Evolutionary conservation across 2,888 invertebrate genomes (phyloP).

Genomic region (Chironomus tentans): DNA sequence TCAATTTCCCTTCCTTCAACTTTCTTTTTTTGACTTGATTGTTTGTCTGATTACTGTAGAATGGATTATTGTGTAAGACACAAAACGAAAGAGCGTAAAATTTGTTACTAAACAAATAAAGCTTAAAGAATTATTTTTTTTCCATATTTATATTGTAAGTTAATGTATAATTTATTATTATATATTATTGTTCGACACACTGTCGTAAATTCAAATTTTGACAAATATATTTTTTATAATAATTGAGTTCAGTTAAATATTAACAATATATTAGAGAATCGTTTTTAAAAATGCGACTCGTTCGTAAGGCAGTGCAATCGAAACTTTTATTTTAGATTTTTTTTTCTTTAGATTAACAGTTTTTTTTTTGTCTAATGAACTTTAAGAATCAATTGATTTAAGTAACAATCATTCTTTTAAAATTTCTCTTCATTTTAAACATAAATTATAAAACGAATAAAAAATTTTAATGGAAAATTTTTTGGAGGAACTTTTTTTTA

Average conservation of each 20-base stretch:
- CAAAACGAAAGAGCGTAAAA: no score
- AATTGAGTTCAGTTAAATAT: background rate
- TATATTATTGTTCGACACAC: background rate
- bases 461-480: no score
- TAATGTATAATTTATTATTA: no score
- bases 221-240: background rate
- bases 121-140: no score
- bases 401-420: background rate
- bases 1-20: no score
- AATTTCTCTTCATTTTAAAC: background rate
- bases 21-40: no score
- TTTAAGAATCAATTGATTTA: background rate
- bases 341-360: background rate
- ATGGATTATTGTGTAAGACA: no score
- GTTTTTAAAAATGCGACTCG: background rate
- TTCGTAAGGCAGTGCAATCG: conserved; percentile 24
- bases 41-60: no score
- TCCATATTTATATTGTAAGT: no score
- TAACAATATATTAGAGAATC: conserved; percentile 5
- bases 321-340: background rate
- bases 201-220: background rate
- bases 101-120: no score
- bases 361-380: background rate
- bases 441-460: background rate
- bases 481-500: background rate